phyloP scores from a whole-genome alignment of 2,888 invertebrate genomes.

The Drosophila kuntzei region DNA sequence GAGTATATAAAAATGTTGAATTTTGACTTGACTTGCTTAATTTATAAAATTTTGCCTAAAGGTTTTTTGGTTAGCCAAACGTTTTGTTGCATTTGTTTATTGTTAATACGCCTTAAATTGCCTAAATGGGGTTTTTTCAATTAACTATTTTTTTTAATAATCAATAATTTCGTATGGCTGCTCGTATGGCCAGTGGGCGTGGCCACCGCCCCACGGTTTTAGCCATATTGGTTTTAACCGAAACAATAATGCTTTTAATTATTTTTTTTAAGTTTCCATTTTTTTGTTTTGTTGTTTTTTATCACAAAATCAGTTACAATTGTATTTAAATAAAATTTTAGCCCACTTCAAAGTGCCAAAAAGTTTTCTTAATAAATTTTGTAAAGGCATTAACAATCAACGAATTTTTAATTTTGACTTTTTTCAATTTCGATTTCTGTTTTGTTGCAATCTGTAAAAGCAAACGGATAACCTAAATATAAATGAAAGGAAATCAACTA shows the following conservation, averaged over 20 bases:
- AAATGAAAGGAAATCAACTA: slow-evolving; percentile 34
- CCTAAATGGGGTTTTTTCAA: slow-evolving; percentile 76
- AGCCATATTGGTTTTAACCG: slow-evolving; percentile 78
- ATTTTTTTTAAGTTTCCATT: slow-evolving; percentile 73
- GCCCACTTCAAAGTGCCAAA: slow-evolving; percentile 62
- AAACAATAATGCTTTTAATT: slow-evolving; percentile 77
- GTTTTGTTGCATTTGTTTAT: slow-evolving; percentile 78
- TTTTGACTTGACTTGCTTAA: slow-evolving; percentile 62
- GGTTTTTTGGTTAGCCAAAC: slow-evolving; percentile 73
- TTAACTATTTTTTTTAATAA: slow-evolving; percentile 79
- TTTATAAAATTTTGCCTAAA: slow-evolving; percentile 82
- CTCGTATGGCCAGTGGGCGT: slow-evolving; percentile 27
- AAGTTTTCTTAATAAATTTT: slow-evolving; percentile 73
- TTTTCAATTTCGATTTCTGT: slow-evolving; percentile 72
- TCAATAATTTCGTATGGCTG: slow-evolving; percentile 81
- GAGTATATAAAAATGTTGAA: slow-evolving; percentile 63
- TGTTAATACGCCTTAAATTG: slow-evolving; percentile 85
- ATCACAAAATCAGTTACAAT: slow-evolving; percentile 86
- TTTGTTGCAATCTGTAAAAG: slow-evolving; percentile 40
- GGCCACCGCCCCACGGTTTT: slow-evolving; percentile 17
- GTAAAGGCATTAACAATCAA: slow-evolving; percentile 85
- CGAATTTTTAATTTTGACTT: slow-evolving; percentile 71
- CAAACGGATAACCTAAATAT: slow-evolving; percentile 31
- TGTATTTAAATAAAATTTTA: slow-evolving; percentile 82
- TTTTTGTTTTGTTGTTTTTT: slow-evolving; percentile 65